Evolutionary conservation across 2,113 vertebrate species (phyloP).

Genomic region (Speoplatyrhinus poulsoni): DNA sequence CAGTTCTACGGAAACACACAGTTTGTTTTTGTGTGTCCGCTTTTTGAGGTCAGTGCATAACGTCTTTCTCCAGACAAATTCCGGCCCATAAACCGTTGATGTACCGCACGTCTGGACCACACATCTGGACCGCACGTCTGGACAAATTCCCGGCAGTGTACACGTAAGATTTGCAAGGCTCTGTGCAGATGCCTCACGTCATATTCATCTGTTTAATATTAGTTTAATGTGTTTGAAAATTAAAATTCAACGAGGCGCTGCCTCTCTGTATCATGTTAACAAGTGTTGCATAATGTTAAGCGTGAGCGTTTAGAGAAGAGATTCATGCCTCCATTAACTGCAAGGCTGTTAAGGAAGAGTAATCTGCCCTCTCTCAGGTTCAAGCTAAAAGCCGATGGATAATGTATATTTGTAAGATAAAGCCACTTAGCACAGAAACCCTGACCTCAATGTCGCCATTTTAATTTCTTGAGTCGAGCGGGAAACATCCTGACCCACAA

Average conservation of each 20-base stretch:
- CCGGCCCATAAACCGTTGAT: neutral
- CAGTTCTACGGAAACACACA: no score
- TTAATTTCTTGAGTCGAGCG: neutral
- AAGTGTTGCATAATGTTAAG: slow-evolving; percentile 2
- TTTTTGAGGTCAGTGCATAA: no score
- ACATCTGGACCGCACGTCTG: neutral
- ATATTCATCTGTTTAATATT: slow-evolving; percentile 1
- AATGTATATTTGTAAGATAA: slow-evolving; percentile 11
- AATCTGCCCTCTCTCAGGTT: neutral
- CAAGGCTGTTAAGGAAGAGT: slow-evolving; percentile 3
- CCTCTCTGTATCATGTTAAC: slow-evolving; percentile 13
- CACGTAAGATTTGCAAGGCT: slow-evolving; percentile 1
- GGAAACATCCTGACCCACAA: neutral
- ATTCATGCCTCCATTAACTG: slow-evolving; percentile 10
- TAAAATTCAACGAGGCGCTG: neutral
- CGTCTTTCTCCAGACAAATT: no score
- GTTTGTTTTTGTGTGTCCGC: no score
- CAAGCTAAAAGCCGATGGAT: neutral
- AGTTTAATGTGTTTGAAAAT: slow-evolving; percentile 8
- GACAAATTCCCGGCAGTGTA: neutral
- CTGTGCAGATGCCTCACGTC: neutral
- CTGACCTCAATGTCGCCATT: slow-evolving; percentile 3
- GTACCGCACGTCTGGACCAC: neutral
- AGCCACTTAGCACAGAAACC: slow-evolving; percentile 6
- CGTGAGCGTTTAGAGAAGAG: neutral